Evolutionary conservation across 2,113 vertebrate species (phyloP).

Genomic region (Mystacornis crossleyi): DNA sequence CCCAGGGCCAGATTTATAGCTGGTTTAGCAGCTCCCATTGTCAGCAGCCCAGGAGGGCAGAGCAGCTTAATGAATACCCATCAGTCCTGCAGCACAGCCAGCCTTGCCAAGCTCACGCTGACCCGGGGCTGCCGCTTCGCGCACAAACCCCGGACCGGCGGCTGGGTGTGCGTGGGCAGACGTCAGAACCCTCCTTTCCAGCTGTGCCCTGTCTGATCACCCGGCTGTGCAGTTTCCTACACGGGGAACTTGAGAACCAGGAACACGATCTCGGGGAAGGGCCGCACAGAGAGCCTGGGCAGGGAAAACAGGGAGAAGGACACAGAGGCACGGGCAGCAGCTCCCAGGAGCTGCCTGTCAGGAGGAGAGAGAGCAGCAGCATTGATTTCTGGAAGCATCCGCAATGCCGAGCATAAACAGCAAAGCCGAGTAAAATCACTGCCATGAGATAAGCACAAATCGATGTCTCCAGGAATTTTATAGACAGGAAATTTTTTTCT

Average conservation of each 20-base stretch:
- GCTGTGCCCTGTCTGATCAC: not conserved
- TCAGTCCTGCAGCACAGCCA: not conserved
- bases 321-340: not conserved
- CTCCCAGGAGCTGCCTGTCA: not conserved
- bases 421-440: not conserved
- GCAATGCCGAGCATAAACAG: not conserved
- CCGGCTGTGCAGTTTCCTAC: not conserved
- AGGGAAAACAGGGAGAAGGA: not conserved
- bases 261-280: accelerated
- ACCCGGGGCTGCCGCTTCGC: not conserved
- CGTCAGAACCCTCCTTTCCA: not conserved
- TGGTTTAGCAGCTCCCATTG: not conserved
- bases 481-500: not conserved
- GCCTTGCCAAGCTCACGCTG: not conserved
- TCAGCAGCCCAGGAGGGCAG: not conserved
- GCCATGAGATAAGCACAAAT: not conserved
- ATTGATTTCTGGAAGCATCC: not conserved
- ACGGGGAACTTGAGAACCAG: not conserved
- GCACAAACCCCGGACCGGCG: accelerated
- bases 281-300: not conserved
- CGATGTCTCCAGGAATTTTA: not conserved
- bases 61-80: not conserved
- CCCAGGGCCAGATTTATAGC: not conserved
- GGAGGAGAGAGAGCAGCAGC: not conserved
- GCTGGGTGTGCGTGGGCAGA: not conserved